These are phyloP conservation scores for Gymnothorax reevesii DNA, from an alignment of 2,797 vertebrate genomes.

Conservation along the genomic window DNA sequence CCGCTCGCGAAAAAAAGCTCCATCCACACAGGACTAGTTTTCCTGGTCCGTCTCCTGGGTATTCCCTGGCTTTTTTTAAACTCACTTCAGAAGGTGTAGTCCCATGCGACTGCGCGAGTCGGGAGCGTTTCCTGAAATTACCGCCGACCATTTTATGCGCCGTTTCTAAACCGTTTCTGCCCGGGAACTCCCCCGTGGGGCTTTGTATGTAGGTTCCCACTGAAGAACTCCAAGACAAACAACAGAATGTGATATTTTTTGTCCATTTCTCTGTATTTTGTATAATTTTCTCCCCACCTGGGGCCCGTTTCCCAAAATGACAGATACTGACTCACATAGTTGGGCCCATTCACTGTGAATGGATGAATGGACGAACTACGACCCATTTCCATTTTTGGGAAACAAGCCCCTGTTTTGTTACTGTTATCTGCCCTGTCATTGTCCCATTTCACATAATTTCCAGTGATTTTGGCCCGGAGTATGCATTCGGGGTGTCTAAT, in stretches of 20 bases:
- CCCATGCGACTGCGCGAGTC: conserved; percentile 41
- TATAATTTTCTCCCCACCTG: not conserved
- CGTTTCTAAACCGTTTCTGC: not conserved
- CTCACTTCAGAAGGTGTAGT: conserved; percentile 8
- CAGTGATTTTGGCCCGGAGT: not conserved
- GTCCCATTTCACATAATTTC: not conserved
- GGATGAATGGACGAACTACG: too few species aligned
- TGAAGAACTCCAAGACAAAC: not conserved
- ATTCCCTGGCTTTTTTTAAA: conserved; percentile 52
- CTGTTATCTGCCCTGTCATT: not conserved
- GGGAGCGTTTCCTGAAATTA: not conserved
- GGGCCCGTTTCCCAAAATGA: too few species aligned
- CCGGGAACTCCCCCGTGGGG: not conserved
- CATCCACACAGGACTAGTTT: conserved; percentile 43
- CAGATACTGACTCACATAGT: too few species aligned
- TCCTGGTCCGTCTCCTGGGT: conserved; percentile 39
- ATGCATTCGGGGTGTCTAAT: not conserved
- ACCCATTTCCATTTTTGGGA: too few species aligned
- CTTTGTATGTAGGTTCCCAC: not conserved
- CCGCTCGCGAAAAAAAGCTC: conserved; percentile 57
- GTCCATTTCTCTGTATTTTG: not conserved
- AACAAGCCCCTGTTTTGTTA: too few species aligned
- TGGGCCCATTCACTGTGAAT: too few species aligned
- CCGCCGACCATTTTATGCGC: conserved; percentile 17
- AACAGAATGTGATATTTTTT: not conserved